phyloP scores from a whole-genome alignment of 2,888 invertebrate species.

The Melikaiella ostensackeni region DNA sequence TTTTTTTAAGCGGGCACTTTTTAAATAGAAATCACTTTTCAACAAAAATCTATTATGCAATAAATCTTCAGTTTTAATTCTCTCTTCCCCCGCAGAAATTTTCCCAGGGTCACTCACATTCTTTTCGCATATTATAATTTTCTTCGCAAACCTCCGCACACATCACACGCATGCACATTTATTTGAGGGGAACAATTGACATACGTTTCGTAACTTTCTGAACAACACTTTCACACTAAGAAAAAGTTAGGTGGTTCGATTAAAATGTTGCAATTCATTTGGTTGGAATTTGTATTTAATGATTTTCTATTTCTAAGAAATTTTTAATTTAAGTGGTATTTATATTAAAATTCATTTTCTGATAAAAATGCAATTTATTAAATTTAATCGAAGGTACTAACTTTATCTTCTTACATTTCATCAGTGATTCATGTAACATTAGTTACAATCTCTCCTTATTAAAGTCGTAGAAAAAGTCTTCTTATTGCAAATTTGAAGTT shows the following conservation, averaged over 20 bases:
- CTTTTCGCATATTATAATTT: constrained; percentile 29
- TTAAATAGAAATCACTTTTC: constrained; percentile 23
- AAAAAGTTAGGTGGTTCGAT: constrained; percentile 36
- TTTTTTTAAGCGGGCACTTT: neutral
- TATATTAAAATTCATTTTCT: neutral
- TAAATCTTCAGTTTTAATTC: constrained; percentile 48
- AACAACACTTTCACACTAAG: constrained; percentile 51
- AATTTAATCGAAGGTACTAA: constrained; percentile 30
- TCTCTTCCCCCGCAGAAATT: constrained; percentile 18
- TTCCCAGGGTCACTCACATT: neutral
- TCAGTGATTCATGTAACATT: constrained; percentile 27
- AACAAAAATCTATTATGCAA: constrained; percentile 5
- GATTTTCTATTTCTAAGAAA: neutral
- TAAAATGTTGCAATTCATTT: constrained; percentile 22
- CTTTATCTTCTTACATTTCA: constrained; percentile 44
- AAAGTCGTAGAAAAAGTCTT: constrained; percentile 33
- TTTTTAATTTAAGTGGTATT: neutral
- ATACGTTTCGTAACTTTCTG: constrained; percentile 75
- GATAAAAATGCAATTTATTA: neutral
- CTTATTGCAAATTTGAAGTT: neutral
- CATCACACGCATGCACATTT: constrained; percentile 65
- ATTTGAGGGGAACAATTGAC: constrained; percentile 74
- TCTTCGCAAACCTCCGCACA: constrained; percentile 39
- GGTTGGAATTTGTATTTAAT: constrained; percentile 37
- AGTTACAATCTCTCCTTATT: constrained; percentile 33